Evolutionary conservation across 2,888 invertebrate species (phyloP).

Genomic region (Gisinianus flammeolus): DNA sequence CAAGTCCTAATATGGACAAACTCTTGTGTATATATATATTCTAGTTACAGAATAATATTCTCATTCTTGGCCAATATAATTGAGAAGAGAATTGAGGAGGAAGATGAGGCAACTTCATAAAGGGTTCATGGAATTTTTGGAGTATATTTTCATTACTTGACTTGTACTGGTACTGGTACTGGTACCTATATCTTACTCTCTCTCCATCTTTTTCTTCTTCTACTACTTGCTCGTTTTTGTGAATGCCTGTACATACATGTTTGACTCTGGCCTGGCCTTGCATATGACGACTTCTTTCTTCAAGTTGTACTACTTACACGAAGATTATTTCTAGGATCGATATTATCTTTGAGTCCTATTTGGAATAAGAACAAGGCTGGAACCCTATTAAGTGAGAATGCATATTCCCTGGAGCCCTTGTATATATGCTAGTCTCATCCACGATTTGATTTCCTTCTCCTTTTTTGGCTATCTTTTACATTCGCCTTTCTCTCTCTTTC

Average conservation of each 20-base stretch:
- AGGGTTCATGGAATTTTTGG: too few species aligned
- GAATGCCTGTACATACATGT: background rate
- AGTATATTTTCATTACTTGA: too few species aligned
- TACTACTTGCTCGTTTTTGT: background rate
- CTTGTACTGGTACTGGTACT: background rate
- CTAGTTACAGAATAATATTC: background rate
- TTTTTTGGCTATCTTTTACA: constrained; percentile 1
- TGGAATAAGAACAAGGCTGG: constrained; percentile 14
- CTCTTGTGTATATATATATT: too few species aligned
- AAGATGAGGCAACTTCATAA: too few species aligned
- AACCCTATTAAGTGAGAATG: background rate
- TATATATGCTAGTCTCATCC: constrained; percentile 14
- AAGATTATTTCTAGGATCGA: constrained; percentile 22
- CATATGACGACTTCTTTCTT: background rate
- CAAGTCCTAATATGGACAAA: too few species aligned
- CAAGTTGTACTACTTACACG: constrained; percentile 1
- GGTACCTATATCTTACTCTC: background rate
- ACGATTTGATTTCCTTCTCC: background rate
- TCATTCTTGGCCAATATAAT: background rate
- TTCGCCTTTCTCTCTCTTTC: background rate
- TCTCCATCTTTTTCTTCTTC: background rate
- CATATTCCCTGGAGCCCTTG: background rate
- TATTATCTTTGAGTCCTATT: constrained; percentile 17
- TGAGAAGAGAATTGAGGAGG: constrained; percentile 1
- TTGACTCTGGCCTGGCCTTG: background rate